phyloP scores from a whole-genome alignment of 2,113 vertebrate species.

The Coptodon bakossiorum region DNA sequence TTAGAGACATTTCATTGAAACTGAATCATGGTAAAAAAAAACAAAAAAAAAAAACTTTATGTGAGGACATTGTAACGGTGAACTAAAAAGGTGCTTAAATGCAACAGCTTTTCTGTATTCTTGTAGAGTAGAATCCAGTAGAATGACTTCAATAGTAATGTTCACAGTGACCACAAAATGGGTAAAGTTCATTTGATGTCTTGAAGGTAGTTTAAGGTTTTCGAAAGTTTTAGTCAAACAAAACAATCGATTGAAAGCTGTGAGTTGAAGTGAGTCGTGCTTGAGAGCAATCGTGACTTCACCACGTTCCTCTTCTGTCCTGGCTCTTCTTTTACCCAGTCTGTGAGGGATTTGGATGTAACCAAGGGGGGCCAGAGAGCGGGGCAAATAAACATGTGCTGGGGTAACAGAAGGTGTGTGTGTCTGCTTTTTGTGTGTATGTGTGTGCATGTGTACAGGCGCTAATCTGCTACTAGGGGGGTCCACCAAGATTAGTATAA shows the following conservation, averaged over 20 bases:
- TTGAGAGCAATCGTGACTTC: neutral
- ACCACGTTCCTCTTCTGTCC: neutral
- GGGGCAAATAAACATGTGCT: slow-evolving; percentile 54
- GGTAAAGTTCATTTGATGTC: neutral
- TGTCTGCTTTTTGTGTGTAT: neutral
- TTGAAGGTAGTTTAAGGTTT: neutral
- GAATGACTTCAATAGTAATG: neutral
- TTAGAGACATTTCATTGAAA: neutral
- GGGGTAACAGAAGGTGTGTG: slow-evolving; percentile 46
- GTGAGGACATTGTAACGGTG: neutral
- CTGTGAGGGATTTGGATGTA: slow-evolving; percentile 39
- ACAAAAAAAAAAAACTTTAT: neutral
- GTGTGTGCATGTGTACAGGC: slow-evolving; percentile 10
- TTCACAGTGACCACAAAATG: neutral
- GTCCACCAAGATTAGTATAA: slow-evolving; percentile 67
- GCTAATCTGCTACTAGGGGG: slow-evolving; percentile 55
- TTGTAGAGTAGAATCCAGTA: neutral
- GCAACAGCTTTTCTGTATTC: neutral
- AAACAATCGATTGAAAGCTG: neutral
- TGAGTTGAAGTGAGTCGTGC: neutral
- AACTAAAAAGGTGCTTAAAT: neutral
- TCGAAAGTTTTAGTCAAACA: neutral
- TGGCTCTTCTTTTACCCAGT: slow-evolving; percentile 1
- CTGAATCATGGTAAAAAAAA: neutral
- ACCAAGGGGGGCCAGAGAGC: slow-evolving; percentile 18